Evolutionary conservation across 2,888 invertebrate species (phyloP).

Genomic region (Noctua janthina): DNA sequence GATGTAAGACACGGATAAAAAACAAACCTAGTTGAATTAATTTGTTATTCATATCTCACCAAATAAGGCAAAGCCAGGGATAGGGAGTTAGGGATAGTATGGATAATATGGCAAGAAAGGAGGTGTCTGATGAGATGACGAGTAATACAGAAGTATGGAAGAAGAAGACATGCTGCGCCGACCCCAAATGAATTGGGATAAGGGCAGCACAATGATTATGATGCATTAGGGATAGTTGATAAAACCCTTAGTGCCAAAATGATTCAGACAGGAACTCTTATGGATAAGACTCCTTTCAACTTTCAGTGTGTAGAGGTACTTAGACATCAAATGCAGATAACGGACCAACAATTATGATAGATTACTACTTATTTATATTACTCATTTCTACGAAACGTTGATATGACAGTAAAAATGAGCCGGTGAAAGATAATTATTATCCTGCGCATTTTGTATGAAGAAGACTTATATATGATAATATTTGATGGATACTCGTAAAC

Average conservation of each 20-base stretch:
- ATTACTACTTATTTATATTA: conserved; percentile 18
- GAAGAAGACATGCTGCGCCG: too few relatives aligned
- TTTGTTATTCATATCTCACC: neutral
- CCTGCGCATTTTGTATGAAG: conserved; percentile 22
- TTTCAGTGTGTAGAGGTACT: neutral
- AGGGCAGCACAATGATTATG: neutral
- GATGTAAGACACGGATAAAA: neutral
- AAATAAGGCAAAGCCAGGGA: too few relatives aligned
- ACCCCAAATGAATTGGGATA: too few relatives aligned
- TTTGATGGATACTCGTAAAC: conserved; percentile 25
- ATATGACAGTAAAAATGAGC: conserved; percentile 20
- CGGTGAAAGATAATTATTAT: conserved; percentile 32
- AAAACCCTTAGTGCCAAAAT: neutral
- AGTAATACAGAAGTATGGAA: too few relatives aligned
- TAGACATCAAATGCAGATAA: conserved; percentile 30
- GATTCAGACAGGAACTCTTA: neutral
- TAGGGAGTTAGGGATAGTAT: too few relatives aligned
- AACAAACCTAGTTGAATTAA: neutral
- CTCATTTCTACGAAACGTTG: conserved; percentile 27
- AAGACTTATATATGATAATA: conserved; percentile 9
- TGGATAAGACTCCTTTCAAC: neutral
- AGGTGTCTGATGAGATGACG: too few relatives aligned
- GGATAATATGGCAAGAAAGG: too few relatives aligned
- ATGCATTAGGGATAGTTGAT: neutral
- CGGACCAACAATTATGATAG: neutral